Evolutionary conservation across 2,888 invertebrate species (phyloP), one percentile per base, ranked within the genome.

Genomic region (Ectropis crepuscularia): DNA sequence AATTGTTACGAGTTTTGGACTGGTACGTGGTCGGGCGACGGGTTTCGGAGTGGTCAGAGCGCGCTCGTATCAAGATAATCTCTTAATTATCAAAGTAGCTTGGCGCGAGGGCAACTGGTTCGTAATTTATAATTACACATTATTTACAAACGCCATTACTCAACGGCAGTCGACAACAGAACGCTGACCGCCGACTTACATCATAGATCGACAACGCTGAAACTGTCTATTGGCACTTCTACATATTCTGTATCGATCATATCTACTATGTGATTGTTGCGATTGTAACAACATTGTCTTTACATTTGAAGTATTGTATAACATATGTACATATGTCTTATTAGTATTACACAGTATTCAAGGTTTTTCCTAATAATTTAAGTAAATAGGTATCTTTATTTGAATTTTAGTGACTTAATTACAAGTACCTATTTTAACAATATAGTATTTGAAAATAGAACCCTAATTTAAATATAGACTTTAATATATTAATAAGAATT

Each of bases 71-170:
- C 61, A 65, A 68, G 69, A 69, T 71, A 70, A 54, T 66, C 70
- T 75, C 71, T 71, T 75, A 68, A 74, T 75, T 71, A 73, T 63
- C 61, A 67, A 55, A 66, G 70, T 69, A 71, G 68, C 70, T 63
- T 71, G 70, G 73, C 70, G 70, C 63, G 67, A 65, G 69, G 70
- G 71, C 67, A 69, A 49, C 49, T 47, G 42, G 67, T 68, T 68
- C 64, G 67, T 69, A 69, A 67, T 61, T 73, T 53, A 68, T 78
- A 79, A 80, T 82, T 82, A 80, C 75, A 76, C 78, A 80, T 82
- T 80, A 82, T 81, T 79, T 79, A 79, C 77, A 77, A 79, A 75
- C 68, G 74, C 74, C 69, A 76, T 85, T 85, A 83, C 82, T 78
- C 80, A 85, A 85, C 79, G 47, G 50, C 50, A 76, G 75, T 72